Base-by-base conservation (phyloP, 2,888 invertebrate species). In the Xanthorhoe spadicearia region DNA sequence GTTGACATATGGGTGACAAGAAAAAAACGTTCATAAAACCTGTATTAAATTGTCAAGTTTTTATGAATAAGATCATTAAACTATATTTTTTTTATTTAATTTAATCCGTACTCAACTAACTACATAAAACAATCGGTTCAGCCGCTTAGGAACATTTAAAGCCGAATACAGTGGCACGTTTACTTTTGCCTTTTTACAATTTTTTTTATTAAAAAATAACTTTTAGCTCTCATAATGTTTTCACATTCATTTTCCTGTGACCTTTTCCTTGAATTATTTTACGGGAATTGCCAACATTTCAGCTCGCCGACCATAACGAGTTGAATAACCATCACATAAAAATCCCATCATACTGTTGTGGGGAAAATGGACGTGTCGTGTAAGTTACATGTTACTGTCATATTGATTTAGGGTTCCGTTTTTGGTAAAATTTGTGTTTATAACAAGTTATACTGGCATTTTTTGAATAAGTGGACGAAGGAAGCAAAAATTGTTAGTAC, bases 361-460 rank as follows among this genome's bases (percentile, higher is more conserved):
- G 48, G 61, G 57, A 35, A 67, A 68, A 68, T 68, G 64, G 64
- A 61, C 54, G 61, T 61, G 57, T 61, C 53, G 32, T 64, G 64
- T 68, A 32, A n/a, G 32, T 32, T 13, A 46, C 32, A 55, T 48
- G 17, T 23, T 46, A 54, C 54, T 60, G 49, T 63, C 46, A 13
- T 50, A 49, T 54, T 54, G 56, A 51, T 56, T 32, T 66, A 35
- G 13, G 50, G 23, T 23, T 23, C 28, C 48, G 50, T 59, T 53
- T 10, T 23, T 38, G 3, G 38, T 38, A 3, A 38, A 38, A 1
- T 10, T 9, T 38, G 38, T 38, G 38, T 38, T 38, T 38, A n/a
- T n/a, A n/a, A n/a, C n/a, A n/a, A n/a, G n/a, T n/a, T n/a, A 38
- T 38, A 3, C 38, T 38, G 10, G 13, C 38, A 38, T 38, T 13